These are phyloP conservation scores for Orussus abietinus DNA, from an alignment of 1,140 invertebrate species.

Conservation along the genomic window DNA sequence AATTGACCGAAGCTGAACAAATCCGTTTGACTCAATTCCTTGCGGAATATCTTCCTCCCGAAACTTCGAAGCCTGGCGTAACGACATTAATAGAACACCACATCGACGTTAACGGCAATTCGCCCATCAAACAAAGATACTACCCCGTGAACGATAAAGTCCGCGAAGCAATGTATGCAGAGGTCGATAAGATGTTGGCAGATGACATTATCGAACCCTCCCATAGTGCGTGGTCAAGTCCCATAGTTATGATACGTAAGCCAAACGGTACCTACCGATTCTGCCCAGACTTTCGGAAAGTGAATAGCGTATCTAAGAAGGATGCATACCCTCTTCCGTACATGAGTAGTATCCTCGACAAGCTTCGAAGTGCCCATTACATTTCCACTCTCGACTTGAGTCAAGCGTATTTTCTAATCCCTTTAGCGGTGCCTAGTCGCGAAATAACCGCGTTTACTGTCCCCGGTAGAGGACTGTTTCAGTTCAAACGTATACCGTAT, in stretches of 20 bases:
- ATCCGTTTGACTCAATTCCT: neutral
- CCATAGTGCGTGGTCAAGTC: too few relatives aligned
- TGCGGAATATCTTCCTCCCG: neutral
- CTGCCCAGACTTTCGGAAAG: constrained; percentile 26
- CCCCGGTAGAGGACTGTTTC: constrained; percentile 26
- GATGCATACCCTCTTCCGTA: constrained; percentile 28
- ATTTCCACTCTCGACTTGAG: constrained; percentile 29
- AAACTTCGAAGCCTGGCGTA: constrained; percentile 10
- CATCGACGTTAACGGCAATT: constrained; percentile 23
- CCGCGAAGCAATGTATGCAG: constrained; percentile 5
- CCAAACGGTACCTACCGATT: too few relatives aligned
- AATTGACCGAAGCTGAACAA: neutral
- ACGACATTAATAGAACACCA: constrained; percentile 21
- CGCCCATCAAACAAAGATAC: constrained; percentile 22
- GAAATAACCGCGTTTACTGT: constrained; percentile 29
- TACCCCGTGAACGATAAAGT: constrained; percentile 13
- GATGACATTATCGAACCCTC: constrained; percentile 19
- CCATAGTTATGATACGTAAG: too few relatives aligned
- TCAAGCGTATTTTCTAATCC: constrained; percentile 34
- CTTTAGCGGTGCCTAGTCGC: constrained; percentile 35
- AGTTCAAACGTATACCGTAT: constrained; percentile 37
- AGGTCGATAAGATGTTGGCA: constrained; percentile 26
- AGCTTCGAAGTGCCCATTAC: constrained; percentile 7
- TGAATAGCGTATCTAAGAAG: constrained; percentile 25
- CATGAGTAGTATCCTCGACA: constrained; percentile 19